These are phyloP conservation scores for Anthoscopus minutus DNA, from an alignment of 2,113 vertebrate species.

Conservation along the genomic window DNA sequence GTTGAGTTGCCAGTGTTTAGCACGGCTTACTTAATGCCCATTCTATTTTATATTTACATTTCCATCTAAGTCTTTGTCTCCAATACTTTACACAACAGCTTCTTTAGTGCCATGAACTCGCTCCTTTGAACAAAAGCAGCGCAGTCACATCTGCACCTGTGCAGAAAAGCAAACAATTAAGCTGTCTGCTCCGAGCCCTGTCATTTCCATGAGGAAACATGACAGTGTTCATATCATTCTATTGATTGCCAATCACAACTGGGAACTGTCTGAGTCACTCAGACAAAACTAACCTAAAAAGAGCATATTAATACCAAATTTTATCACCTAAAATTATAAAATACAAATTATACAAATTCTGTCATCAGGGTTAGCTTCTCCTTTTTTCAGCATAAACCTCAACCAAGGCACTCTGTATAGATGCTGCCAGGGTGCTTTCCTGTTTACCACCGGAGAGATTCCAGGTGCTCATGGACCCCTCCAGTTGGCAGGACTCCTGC, in stretches of 20 bases:
- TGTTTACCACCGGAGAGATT: neutral
- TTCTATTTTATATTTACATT: neutral
- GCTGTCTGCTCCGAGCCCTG: slow-evolving; percentile 12
- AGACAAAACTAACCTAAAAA: slow-evolving; percentile 44
- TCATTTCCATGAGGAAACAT: slow-evolving; percentile 42
- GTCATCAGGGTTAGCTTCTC: neutral
- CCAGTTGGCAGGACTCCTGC: neutral
- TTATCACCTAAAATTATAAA: neutral
- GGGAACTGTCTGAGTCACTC: slow-evolving; percentile 42
- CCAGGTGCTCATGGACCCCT: neutral
- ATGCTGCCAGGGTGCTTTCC: neutral
- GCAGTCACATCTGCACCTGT: neutral
- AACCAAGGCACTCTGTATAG: neutral
- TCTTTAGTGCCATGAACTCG: neutral
- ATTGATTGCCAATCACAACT: slow-evolving; percentile 34
- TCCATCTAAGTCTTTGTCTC: neutral
- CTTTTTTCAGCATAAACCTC: neutral
- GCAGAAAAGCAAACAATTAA: slow-evolving; percentile 56
- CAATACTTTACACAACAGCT: neutral
- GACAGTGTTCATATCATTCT: slow-evolving; percentile 40
- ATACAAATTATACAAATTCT: too few relatives aligned
- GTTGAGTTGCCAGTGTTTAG: neutral
- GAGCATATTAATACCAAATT: slow-evolving; percentile 24
- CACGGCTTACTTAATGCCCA: neutral
- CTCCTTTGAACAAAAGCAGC: neutral